These are phyloP conservation scores for Cryptosula pallasiana DNA, from an alignment of 2,888 invertebrate genomes.

Conservation along the genomic window DNA sequence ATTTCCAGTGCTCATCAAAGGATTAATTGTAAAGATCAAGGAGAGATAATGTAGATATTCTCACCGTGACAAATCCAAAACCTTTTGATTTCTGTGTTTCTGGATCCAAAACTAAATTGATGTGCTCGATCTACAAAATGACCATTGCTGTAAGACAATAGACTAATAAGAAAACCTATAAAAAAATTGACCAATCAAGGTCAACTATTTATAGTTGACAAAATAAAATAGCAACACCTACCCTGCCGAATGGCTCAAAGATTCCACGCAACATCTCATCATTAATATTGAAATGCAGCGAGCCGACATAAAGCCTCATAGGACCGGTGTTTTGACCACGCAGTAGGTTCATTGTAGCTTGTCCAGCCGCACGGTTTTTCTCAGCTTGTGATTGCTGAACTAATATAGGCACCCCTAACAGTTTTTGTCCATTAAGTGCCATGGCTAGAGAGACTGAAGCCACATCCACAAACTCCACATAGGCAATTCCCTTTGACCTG, in stretches of 20 bases:
- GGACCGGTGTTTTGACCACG: slow-evolving; percentile 71
- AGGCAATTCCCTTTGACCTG: slow-evolving; percentile 98
- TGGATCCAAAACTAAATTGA: slow-evolving; percentile 86
- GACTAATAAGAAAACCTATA: too few species aligned
- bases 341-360: slow-evolving; percentile 26
- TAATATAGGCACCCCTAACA: slow-evolving; percentile 91
- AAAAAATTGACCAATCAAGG: too few species aligned
- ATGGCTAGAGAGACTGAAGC: slow-evolving; percentile 94
- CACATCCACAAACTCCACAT: slow-evolving; percentile 96
- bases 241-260: slow-evolving; percentile 95
- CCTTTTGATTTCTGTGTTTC: slow-evolving; percentile 93
- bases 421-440: slow-evolving; percentile 88
- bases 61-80: slow-evolving; percentile 92
- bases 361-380: slow-evolving; percentile 57
- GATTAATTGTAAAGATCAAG: too few species aligned
- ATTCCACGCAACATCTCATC: slow-evolving; percentile 98
- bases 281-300: slow-evolving; percentile 94
- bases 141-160: too few species aligned
- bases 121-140: slow-evolving; percentile 47
- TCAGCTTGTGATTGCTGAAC: slow-evolving; percentile 96
- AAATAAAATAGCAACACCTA: slow-evolving; percentile 32
- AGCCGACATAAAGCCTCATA: slow-evolving; percentile 93
- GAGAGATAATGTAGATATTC: too few species aligned
- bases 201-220: too few species aligned
- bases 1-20: too few species aligned